Base-by-base conservation (phyloP, 2,888 invertebrate species). In the Yponomeuta cagnagella region DNA sequence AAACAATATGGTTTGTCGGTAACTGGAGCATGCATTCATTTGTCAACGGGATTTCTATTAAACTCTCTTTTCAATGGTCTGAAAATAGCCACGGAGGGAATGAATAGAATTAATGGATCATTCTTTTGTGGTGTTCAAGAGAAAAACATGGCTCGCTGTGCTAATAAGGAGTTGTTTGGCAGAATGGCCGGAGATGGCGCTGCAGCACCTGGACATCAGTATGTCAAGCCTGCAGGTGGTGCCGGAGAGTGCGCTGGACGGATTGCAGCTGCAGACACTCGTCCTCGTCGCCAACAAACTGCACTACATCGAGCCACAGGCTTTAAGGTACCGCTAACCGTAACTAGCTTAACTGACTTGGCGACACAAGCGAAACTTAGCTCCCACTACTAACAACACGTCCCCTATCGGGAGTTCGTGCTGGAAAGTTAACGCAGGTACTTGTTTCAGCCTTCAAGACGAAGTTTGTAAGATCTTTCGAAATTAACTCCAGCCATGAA, bases 201-300 rank as follows among this genome's bases (percentile, higher is more conserved):
- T 97, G 78, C 95, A 95, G 74, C 96, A 97, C 82, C 93, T 97
- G 88, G 97, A 97, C 87, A 95, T 97, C 82, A 95, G 96, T 76
- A 96, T 95, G 86, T 96, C 97, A 73, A 95, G 95, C 79, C 93
- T 97, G 82, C 95, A 96, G 87, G 94, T 95, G 76, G 93, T 97
- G 79, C 96, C 97, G 78, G 95, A 96, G 80, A 96, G 96, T 83
- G 96, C 96, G 73, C 93, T 97, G 80, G 95, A 95, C 75, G 95
- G 95, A 75, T 92, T 95, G 78, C 93, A 94, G 80, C 93, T 97
- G 75, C 96, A 97, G 86, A 96, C 96, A 72, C 93, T 97, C 75
- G 95, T 96, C 79, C 90, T 97, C 83, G 95, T 96, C 90, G 96
- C 96, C 89, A 97, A 97, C 91, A 95, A 95, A 88, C 93, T 97